Conservation (phyloP, 2,888 invertebrate genomes). For the Phortica okadai region DNA sequence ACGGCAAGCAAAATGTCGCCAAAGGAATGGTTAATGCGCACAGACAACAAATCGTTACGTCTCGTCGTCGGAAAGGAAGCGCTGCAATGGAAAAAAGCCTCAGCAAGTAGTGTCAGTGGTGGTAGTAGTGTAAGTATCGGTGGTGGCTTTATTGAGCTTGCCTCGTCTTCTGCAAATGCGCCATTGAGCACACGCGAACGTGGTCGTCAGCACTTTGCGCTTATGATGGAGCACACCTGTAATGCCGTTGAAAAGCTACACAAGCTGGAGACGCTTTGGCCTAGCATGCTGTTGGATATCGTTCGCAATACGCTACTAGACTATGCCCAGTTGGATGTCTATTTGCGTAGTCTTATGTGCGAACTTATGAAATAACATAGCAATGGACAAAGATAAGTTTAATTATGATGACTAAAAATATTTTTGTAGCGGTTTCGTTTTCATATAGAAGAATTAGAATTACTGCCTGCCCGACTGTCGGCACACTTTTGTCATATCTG, state of each 20-base stretch:
- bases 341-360: constrained; percentile 81
- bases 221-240: constrained; percentile 84
- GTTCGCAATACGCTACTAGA: constrained; percentile 87
- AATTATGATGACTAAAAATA: neutral
- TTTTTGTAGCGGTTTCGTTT: neutral
- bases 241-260: constrained; percentile 87
- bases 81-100: constrained; percentile 81
- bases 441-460: neutral
- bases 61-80: constrained; percentile 92
- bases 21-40: constrained; percentile 83
- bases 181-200: constrained; percentile 82
- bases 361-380: constrained; percentile 72
- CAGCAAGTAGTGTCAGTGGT: constrained; percentile 33
- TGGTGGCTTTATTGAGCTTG: constrained; percentile 41
- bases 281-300: constrained; percentile 85
- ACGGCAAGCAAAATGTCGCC: constrained; percentile 78
- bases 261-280: constrained; percentile 86
- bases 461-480: constrained; percentile 1
- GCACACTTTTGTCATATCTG: neutral
- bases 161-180: constrained; percentile 48
- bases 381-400: neutral
- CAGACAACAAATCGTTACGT: constrained; percentile 84
- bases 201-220: constrained; percentile 83
- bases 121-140: constrained; percentile 15
- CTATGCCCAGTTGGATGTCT: constrained; percentile 87